Conservation (phyloP, 2,113 vertebrate species). For the Chiloscyllium plagiosum region DNA sequence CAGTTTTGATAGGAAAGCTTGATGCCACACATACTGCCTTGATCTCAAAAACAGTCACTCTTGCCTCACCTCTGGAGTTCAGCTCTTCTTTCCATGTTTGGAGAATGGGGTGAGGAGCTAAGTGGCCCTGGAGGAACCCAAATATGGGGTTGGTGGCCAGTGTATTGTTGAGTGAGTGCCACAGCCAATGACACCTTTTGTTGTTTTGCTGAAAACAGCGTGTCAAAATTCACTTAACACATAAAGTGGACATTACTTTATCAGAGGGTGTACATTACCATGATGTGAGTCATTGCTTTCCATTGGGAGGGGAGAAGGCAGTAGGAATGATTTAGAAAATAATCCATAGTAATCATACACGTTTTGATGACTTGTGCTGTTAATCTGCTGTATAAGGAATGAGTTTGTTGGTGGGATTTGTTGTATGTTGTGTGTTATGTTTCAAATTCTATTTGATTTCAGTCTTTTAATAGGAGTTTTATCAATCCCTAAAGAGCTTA, state of each 20-base stretch:
- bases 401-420: background rate
- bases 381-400: background rate
- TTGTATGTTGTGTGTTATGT: background rate
- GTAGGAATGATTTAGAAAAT: background rate
- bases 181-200: too few relatives aligned
- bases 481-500: background rate
- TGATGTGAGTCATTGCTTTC: background rate
- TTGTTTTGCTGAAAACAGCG: background rate
- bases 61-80: too few relatives aligned
- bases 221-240: background rate
- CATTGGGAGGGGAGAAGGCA: background rate
- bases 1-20: too few relatives aligned
- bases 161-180: too few relatives aligned
- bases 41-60: too few relatives aligned
- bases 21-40: too few relatives aligned
- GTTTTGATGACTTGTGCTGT: background rate
- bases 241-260: background rate
- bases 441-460: background rate
- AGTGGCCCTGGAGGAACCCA: too few relatives aligned
- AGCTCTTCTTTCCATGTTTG: too few relatives aligned
- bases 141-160: too few relatives aligned
- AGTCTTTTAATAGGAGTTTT: background rate
- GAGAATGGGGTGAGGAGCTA: too few relatives aligned
- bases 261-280: background rate
- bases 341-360: background rate